Evolutionary conservation across 53 echinoderm and acorn worm species (phyloP).

Genomic region (Actinopyga echinites): DNA sequence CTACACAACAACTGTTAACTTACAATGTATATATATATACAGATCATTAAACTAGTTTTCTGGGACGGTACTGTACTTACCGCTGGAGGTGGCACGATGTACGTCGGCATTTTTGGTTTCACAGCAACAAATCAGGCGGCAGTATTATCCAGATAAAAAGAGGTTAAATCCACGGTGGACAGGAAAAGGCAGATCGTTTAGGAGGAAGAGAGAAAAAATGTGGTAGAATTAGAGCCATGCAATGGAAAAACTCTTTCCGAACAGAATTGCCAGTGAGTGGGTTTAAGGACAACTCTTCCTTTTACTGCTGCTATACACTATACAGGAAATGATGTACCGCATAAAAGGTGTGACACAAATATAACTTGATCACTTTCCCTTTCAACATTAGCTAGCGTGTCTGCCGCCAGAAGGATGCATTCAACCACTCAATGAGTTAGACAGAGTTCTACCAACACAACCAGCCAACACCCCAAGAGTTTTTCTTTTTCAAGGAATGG

Average conservation of each 20-base stretch:
- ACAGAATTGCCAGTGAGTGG: neutral
- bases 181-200: neutral
- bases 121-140: neutral
- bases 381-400: neutral
- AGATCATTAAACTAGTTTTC: too few species aligned
- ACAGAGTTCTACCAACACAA: neutral
- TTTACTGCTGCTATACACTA: neutral
- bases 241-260: neutral
- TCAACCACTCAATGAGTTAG: neutral
- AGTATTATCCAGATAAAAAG: constrained; percentile 7
- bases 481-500: neutral
- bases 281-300: neutral
- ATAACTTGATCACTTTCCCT: neutral
- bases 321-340: neutral
- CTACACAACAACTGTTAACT: too few species aligned
- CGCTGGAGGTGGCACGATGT: constrained; percentile 15
- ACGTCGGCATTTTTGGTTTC: constrained; percentile 24
- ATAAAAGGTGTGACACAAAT: constrained; percentile 3
- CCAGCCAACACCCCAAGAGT: constrained; percentile 5
- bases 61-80: neutral
- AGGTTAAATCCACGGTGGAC: neutral
- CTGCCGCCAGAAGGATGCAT: neutral
- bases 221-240: neutral
- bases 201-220: neutral
- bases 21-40: too few species aligned